Conservation (phyloP, 2,888 invertebrate genomes). For the Diaperis boleti region DNA sequence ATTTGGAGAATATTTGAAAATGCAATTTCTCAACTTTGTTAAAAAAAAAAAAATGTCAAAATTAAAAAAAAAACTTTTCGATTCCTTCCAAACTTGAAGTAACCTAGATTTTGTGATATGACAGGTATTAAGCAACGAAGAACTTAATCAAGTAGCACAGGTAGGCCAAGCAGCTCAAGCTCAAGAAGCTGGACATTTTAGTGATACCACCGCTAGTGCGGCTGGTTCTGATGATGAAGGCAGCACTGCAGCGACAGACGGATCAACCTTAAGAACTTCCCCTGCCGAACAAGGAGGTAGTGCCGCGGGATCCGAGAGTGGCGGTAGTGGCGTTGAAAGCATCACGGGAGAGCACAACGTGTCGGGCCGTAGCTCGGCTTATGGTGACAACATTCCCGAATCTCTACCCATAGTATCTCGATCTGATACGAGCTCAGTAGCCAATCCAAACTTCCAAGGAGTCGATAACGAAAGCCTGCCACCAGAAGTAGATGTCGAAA, state of each 20-base stretch:
- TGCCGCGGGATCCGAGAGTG: conserved; percentile 85
- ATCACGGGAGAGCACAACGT: conserved; percentile 87
- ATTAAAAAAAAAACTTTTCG: no score
- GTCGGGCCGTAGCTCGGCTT: conserved; percentile 93
- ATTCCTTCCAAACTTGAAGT: no score
- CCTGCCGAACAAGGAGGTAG: conserved; percentile 78
- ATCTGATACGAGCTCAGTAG: conserved; percentile 70
- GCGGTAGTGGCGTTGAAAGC: conserved; percentile 92
- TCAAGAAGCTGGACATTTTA: conserved; percentile 75
- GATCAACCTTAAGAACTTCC: conserved; percentile 89
- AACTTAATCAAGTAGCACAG: conserved; percentile 44
- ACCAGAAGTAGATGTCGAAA: conserved; percentile 56
- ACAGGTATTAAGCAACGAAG: conserved; percentile 63
- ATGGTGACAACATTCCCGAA: conserved; percentile 80
- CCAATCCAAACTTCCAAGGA: conserved; percentile 45
- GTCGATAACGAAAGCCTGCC: conserved; percentile 55
- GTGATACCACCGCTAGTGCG: conserved; percentile 87
- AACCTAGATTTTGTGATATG: no score
- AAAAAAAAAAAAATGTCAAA: no score
- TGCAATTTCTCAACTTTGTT: no score
- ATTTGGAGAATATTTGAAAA: no score
- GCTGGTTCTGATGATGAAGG: conserved; percentile 94
- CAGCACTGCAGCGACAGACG: conserved; percentile 95
- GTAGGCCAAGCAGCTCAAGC: conserved; percentile 49
- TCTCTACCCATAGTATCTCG: conserved; percentile 61